Percentiles rank a stretch among this genome's conserved stretches.
These are phyloP conservation scores for Porphyrio hochstetteri DNA, from an alignment of 2,113 vertebrate genomes.

Conservation along the genomic window DNA sequence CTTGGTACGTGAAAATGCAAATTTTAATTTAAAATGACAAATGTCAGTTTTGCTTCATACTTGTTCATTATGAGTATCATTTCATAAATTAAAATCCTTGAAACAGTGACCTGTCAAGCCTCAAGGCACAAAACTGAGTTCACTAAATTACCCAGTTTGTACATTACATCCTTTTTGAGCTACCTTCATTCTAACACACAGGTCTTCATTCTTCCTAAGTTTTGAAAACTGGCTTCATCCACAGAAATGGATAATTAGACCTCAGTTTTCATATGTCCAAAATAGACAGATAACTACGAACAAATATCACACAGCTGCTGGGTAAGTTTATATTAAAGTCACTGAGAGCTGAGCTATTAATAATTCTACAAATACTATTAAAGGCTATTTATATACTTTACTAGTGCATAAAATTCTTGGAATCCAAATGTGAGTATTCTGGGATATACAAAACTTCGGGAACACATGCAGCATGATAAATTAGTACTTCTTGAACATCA, in stretches of 20 bases:
- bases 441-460: neutral
- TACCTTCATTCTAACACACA: neutral
- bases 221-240: neutral
- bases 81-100: neutral
- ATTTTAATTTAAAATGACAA: neutral
- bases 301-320: rapidly evolving
- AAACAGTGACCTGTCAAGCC: neutral
- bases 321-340: neutral
- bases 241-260: neutral
- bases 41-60: neutral
- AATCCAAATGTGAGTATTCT: neutral
- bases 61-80: neutral
- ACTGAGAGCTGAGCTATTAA: neutral
- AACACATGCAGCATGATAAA: neutral
- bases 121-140: neutral
- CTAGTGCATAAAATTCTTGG: neutral
- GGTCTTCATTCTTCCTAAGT: neutral
- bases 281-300: neutral
- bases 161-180: neutral
- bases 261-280: neutral
- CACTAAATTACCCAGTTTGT: neutral
- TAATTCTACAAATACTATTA: neutral
- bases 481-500: neutral
- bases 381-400: neutral
- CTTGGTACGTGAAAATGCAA: neutral